These are phyloP conservation scores for Melanotaenia trifasciata DNA, from an alignment of 2,797 vertebrate genomes.

Conservation along the genomic window DNA sequence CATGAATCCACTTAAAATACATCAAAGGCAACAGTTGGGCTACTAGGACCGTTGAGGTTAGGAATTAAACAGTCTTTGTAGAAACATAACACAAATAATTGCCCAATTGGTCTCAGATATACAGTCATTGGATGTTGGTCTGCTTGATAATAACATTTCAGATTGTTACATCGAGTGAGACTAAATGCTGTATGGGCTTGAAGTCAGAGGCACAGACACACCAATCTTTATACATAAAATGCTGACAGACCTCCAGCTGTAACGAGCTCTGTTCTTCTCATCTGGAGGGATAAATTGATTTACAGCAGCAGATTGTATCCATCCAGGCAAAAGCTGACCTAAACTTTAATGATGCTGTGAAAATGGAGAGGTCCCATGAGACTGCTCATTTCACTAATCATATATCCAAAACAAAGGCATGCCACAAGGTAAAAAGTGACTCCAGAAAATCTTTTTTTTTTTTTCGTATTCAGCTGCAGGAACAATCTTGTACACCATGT, in stretches of 20 bases:
- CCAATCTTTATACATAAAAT: constrained; percentile 35
- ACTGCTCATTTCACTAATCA: constrained; percentile 46
- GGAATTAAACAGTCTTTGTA: constrained; percentile 44
- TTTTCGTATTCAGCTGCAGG: neutral
- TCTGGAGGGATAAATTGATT: constrained; percentile 26
- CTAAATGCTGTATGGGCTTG: constrained; percentile 23
- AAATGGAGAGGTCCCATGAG: constrained; percentile 39
- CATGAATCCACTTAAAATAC: constrained; percentile 59
- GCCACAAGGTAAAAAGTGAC: constrained; percentile 27
- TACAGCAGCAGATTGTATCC: constrained; percentile 21
- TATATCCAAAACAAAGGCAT: constrained; percentile 24
- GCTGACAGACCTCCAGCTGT: constrained; percentile 18
- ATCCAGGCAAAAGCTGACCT: constrained; percentile 27
- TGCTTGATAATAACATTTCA: constrained; percentile 42
- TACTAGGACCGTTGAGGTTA: constrained; percentile 28
- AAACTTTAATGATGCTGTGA: constrained; percentile 35
- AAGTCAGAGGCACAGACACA: constrained; percentile 42
- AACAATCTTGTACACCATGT: too few relatives aligned
- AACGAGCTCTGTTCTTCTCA: constrained; percentile 52
- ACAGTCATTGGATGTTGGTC: constrained; percentile 32
- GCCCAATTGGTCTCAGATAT: constrained; percentile 16
- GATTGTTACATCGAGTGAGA: constrained; percentile 34
- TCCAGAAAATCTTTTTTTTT: neutral
- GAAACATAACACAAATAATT: constrained; percentile 28
- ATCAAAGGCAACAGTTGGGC: constrained; percentile 16